Conservation (phyloP, 2,888 invertebrate species). For the Omphaloscelis lunosa region DNA sequence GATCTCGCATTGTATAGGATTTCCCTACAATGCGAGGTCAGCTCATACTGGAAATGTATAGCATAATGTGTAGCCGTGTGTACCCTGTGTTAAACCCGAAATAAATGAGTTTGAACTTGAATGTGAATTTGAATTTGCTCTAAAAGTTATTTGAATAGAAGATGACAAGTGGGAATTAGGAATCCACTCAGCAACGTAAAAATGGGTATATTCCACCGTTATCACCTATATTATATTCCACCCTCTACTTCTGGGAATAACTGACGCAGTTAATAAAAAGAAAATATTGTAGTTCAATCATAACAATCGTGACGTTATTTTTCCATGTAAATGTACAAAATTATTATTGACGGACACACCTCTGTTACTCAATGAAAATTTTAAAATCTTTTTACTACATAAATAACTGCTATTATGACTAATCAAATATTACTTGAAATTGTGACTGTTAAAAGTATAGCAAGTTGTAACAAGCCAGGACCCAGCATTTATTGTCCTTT, state of each 20-base stretch:
- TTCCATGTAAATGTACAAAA: constrained; percentile 3
- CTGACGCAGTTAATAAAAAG: not conserved
- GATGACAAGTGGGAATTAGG: no score
- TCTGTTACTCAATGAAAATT: constrained; percentile 1
- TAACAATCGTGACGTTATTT: not conserved
- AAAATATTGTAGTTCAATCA: not conserved
- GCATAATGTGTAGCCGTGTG: no score
- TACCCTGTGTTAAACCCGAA: no score
- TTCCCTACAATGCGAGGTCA: no score
- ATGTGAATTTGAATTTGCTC: no score
- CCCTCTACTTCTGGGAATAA: not conserved
- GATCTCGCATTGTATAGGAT: no score
- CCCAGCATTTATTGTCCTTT: not conserved
- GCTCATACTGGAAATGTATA: no score
- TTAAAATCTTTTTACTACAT: constrained; percentile 4
- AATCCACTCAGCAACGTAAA: no score
- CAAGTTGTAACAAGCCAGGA: not conserved
- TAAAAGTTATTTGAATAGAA: no score
- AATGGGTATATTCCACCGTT: no score
- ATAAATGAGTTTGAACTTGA: no score
- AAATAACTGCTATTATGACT: constrained; percentile 7
- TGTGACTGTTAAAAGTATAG: not conserved
- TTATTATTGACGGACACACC: constrained; percentile 5
- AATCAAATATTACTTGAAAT: constrained; percentile 2
- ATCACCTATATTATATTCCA: no score